Percentiles rank a stretch among this genome's conserved stretches.
These are phyloP conservation scores for Pitta sordida DNA, from an alignment of 2,113 vertebrate species.

Conservation along the genomic window DNA sequence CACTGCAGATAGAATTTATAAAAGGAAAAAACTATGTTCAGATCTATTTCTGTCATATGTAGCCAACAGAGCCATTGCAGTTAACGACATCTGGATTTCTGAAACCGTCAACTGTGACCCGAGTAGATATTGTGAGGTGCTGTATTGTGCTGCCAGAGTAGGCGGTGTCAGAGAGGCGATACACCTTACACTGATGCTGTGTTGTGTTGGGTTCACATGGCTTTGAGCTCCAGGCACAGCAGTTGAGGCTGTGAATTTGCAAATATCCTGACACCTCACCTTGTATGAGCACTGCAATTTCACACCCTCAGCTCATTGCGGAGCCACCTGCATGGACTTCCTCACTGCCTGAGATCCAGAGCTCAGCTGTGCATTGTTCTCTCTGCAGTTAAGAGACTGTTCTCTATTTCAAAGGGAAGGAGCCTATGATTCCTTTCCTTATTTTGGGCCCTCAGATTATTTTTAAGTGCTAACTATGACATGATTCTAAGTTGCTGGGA, in stretches of 20 bases:
- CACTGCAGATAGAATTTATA: background rate
- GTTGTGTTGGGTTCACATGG: background rate
- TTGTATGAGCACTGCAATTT: background rate
- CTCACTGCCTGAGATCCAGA: fast-evolving
- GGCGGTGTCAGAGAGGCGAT: fast-evolving
- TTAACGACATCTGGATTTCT: background rate
- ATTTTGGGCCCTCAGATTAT: background rate
- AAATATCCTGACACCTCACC: background rate
- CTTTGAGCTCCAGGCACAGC: background rate
- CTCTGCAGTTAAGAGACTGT: background rate
- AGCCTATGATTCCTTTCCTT: background rate
- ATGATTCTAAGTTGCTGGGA: background rate
- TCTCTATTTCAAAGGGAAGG: background rate
- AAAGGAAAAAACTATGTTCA: background rate
- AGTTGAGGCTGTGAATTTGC: background rate
- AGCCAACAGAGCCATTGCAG: background rate
- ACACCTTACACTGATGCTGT: fast-evolving
- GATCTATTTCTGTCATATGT: background rate
- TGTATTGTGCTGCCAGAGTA: fast-evolving
- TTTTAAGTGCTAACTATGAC: background rate
- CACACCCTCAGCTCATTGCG: background rate
- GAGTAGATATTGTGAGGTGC: background rate
- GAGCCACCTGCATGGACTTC: background rate
- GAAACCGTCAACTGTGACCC: background rate
- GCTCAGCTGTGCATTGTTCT: background rate